Percentiles rank a stretch among this genome's conserved stretches.
phyloP scores from a whole-genome alignment of 53 echinoderm and acorn worm genomes.

The Antedon mediterranea region DNA sequence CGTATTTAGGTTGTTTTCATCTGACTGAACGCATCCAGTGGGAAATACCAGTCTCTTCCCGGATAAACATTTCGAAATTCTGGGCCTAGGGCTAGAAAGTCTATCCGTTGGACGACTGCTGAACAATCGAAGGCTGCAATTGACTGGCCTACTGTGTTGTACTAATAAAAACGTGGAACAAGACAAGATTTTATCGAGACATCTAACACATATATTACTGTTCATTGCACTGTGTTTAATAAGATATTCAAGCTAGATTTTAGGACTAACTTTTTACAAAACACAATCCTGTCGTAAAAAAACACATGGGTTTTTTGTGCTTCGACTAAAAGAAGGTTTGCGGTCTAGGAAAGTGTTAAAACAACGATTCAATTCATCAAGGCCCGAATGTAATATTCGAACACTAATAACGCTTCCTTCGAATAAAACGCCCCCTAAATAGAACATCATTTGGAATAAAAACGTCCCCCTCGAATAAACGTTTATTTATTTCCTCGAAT shows the following conservation, averaged over 20 bases:
- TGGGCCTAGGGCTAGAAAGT: background rate
- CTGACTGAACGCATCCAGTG: background rate
- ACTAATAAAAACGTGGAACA: background rate
- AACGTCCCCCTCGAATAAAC: no score
- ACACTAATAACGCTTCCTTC: no score
- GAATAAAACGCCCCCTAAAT: no score
- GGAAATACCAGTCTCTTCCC: background rate
- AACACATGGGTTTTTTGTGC: background rate
- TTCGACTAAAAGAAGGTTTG: background rate
- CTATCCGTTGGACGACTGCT: background rate
- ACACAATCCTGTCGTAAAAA: no score
- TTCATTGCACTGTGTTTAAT: background rate
- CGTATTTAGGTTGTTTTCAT: no score
- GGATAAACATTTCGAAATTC: background rate
- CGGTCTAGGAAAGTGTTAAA: background rate
- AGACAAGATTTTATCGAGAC: background rate
- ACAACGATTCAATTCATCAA: background rate
- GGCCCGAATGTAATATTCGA: no score
- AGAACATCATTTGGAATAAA: no score
- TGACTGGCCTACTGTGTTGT: background rate
- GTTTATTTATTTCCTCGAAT: no score
- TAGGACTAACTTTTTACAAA: no score
- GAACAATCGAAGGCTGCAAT: background rate
- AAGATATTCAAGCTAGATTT: no score
- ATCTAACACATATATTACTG: background rate